These are phyloP conservation scores for Gobionotothen gibberifrons DNA, from an alignment of 2,797 vertebrate genomes.

Conservation along the genomic window DNA sequence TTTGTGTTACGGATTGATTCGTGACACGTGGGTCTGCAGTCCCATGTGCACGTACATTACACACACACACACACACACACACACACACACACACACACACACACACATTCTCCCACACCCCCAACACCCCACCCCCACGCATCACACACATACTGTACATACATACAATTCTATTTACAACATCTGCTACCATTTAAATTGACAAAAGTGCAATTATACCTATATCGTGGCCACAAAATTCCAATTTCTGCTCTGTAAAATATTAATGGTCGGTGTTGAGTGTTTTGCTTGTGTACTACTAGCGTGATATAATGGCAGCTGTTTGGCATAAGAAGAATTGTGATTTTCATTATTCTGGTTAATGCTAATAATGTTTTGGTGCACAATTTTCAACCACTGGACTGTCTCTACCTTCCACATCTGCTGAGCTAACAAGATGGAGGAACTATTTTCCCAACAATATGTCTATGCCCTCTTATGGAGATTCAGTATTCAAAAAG, in stretches of 20 bases:
- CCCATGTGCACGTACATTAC: background rate
- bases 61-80: no score
- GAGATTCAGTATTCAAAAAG: background rate
- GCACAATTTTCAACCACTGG: background rate
- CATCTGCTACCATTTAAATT: background rate
- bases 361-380: background rate
- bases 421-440: background rate
- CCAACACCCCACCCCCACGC: no score
- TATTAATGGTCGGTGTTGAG: no score
- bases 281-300: no score
- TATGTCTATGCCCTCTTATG: no score
- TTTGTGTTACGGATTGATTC: conserved; percentile 38
- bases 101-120: background rate
- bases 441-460: background rate
- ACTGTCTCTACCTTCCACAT: background rate
- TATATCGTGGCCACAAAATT: background rate
- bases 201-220: background rate
- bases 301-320: no score
- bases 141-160: background rate
- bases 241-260: background rate
- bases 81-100: background rate
- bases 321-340: no score
- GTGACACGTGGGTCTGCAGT: conserved; percentile 10
- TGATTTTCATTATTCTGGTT: background rate
- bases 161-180: conserved; percentile 1